Conservation (phyloP, 2,797 vertebrate species). For the Anableps anableps region DNA sequence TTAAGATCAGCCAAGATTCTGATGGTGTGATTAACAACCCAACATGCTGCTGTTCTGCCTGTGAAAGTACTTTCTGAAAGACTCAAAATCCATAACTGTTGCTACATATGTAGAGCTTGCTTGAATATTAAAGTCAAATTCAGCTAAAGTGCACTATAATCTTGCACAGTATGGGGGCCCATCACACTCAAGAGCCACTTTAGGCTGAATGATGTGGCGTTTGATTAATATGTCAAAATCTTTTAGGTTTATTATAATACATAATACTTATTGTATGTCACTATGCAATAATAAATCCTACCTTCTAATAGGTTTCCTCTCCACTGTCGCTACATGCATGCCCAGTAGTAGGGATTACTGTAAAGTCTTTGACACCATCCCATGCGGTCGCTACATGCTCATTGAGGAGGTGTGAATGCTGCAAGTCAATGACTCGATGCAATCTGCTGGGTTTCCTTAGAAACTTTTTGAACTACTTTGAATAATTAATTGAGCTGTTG, state of each 20-base stretch:
- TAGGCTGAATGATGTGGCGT: not conserved
- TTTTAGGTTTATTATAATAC: not conserved
- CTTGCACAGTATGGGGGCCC: not conserved
- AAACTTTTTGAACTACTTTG: too few relatives aligned
- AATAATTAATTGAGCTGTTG: too few relatives aligned
- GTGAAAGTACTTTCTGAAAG: not conserved
- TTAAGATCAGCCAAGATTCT: not conserved
- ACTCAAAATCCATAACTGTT: not conserved
- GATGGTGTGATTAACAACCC: not conserved
- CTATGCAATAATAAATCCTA: not conserved
- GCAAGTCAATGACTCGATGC: too few relatives aligned
- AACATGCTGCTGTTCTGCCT: not conserved
- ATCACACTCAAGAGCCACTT: not conserved
- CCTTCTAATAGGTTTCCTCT: not conserved
- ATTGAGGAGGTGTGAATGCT: too few relatives aligned
- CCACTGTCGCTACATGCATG: too few relatives aligned
- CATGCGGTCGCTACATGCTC: too few relatives aligned
- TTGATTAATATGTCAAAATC: not conserved
- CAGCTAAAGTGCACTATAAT: not conserved
- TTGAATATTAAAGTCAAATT: not conserved
- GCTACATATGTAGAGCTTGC: not conserved
- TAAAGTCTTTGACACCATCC: too few relatives aligned
- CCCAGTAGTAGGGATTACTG: too few relatives aligned
- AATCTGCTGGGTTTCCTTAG: too few relatives aligned
- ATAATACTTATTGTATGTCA: not conserved